These are phyloP conservation scores for Limenitis camilla DNA, from an alignment of 2,888 invertebrate species.

Conservation along the genomic window DNA sequence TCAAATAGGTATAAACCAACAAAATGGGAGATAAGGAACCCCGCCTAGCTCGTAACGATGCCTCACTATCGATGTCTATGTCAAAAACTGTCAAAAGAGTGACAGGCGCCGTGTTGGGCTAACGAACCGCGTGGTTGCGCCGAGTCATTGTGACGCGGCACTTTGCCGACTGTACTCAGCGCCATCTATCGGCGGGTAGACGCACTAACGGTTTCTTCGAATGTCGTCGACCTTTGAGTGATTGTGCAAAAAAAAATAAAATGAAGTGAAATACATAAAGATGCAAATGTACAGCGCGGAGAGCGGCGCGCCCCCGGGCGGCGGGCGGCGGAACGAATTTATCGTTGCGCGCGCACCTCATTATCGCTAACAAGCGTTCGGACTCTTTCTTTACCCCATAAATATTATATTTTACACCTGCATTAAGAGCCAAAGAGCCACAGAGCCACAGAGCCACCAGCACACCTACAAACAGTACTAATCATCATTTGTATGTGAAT, in stretches of 20 bases:
- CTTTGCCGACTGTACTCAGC: constrained; percentile 31
- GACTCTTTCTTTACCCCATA: constrained; percentile 66
- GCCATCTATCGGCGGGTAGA: constrained; percentile 59
- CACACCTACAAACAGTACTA: background rate
- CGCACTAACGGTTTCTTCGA: constrained; percentile 25
- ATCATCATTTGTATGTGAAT: background rate
- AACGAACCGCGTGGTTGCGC: constrained; percentile 57
- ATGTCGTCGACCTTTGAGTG: constrained; percentile 34
- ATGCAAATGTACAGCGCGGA: constrained; percentile 68
- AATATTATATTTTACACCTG: constrained; percentile 73
- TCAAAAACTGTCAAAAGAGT: constrained; percentile 71
- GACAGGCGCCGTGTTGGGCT: constrained; percentile 70
- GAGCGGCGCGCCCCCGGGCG: constrained; percentile 59
- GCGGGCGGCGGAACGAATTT: constrained; percentile 57
- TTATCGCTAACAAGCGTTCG: constrained; percentile 69
- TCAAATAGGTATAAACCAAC: constrained; percentile 50
- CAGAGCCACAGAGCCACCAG: constrained; percentile 2
- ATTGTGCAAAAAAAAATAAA: constrained; percentile 36
- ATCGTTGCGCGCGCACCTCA: constrained; percentile 67
- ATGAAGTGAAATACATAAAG: constrained; percentile 54
- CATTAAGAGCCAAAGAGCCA: constrained; percentile 36
- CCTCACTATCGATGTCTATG: constrained; percentile 69
- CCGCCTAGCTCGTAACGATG: constrained; percentile 63
- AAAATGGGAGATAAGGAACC: constrained; percentile 59
- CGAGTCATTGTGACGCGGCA: constrained; percentile 48